Base-by-base conservation (phyloP, 2,888 invertebrate genomes). In the Allacma fusca region DNA sequence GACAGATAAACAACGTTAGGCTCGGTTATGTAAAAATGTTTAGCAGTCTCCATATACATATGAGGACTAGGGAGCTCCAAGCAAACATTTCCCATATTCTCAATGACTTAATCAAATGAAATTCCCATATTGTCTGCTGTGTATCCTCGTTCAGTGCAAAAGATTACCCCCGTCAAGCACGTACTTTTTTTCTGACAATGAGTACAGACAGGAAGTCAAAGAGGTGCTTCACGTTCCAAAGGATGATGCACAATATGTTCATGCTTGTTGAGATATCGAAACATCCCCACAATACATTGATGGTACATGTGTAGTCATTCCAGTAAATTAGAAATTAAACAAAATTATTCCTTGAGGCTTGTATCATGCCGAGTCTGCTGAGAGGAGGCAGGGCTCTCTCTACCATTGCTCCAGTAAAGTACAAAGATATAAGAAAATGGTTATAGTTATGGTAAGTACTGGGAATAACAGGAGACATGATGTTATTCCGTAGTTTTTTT, bases 391-490 rank as follows among this genome's bases (percentile, higher is more conserved):
- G n/a, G n/a, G n/a, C n/a, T n/a, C n/a, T n/a, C n/a, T n/a, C n/a
- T n/a, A n/a, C n/a, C n/a, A n/a, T n/a, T n/a, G n/a, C n/a, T n/a
- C n/a, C n/a, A n/a, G n/a, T n/a, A n/a, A n/a, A n/a, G n/a, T n/a
- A n/a, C n/a, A n/a, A n/a, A n/a, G n/a, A n/a, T n/a, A n/a, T n/a
- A n/a, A 5, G 19, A 1, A 50, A 50, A 50, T 16, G 50, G 50
- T 50, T 50, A 50, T 50, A 50, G 50, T 50, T 50, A 50, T 50
- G 50, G 50, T 50, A 50, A 50, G n/a, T n/a, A n/a, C 16, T 16
- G 19, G 64, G 23, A 62, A 2, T 62, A 62, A 62, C n/a, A 21
- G 24, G 12, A 24, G 65, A 13, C 26, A 50, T n/a, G 50, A 50
- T 50, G 50, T 16, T 2, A 50, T 1, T 16, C 19, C 26, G 34